A percentile compares a stretch with the other conserved stretches of the same genome.
Conservation (phyloP, 2,888 invertebrate genomes). For the Yponomeuta plumbellus region DNA sequence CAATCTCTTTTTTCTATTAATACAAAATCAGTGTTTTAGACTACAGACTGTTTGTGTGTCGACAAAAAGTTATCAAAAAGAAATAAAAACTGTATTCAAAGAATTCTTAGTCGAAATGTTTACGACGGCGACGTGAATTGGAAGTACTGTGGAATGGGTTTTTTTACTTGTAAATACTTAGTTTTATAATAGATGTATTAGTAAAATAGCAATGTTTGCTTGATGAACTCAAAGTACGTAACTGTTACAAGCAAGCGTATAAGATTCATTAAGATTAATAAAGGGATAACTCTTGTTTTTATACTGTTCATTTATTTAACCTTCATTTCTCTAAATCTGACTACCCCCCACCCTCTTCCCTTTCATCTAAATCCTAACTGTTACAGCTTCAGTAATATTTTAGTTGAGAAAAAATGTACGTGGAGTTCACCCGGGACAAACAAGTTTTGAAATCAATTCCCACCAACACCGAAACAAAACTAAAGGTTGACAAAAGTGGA, state of each 20-base stretch:
- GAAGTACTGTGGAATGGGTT: conserved; percentile 51
- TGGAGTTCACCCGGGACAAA: too few relatives aligned
- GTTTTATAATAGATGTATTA: conserved; percentile 52
- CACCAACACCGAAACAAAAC: neutral
- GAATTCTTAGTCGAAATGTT: conserved; percentile 33
- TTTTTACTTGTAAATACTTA: conserved; percentile 70
- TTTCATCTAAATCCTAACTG: too few relatives aligned
- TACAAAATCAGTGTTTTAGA: conserved; percentile 55
- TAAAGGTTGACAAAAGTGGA: conserved; percentile 9
- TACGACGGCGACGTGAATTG: conserved; percentile 45
- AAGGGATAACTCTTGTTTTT: conserved; percentile 55
- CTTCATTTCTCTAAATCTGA: neutral
- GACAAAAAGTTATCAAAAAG: conserved; percentile 38
- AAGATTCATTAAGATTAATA: conserved; percentile 54
- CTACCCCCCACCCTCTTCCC: too few relatives aligned
- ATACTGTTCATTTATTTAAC: conserved; percentile 30
- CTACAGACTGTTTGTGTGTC: conserved; percentile 34
- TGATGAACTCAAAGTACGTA: conserved; percentile 63
- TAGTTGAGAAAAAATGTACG: too few relatives aligned
- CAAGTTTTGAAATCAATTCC: neutral
- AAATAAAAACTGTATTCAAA: conserved; percentile 46
- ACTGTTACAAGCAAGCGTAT: conserved; percentile 57
- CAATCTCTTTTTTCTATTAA: conserved; percentile 45
- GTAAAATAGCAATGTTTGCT: conserved; percentile 63
- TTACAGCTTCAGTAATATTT: too few relatives aligned